Evolutionary conservation across 2,797 vertebrate genomes (phyloP).

Genomic region (Sebastes dallii): DNA sequence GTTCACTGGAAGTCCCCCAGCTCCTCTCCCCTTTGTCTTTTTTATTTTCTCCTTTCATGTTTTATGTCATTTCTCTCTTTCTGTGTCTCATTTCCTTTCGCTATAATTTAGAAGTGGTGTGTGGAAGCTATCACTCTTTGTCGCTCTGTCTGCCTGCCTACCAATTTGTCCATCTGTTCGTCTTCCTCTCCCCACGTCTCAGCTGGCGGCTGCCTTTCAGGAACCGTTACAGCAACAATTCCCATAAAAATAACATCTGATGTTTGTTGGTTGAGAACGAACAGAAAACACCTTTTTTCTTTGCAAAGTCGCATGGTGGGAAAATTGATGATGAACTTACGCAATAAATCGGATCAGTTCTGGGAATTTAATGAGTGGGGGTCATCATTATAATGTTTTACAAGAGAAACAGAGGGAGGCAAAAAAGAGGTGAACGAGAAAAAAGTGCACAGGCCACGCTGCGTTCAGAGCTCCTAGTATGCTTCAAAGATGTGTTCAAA

Average conservation of each 20-base stretch:
- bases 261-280: conserved; percentile 9
- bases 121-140: conserved; percentile 60
- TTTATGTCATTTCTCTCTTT: conserved; percentile 62
- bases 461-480: conserved; percentile 49
- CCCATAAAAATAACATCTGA: conserved; percentile 34
- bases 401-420: neutral
- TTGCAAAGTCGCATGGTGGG: neutral
- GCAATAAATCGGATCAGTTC: conserved; percentile 6
- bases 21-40: conserved; percentile 44
- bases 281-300: neutral
- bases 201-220: conserved; percentile 9
- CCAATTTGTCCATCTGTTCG: conserved; percentile 65
- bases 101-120: conserved; percentile 53
- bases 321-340: neutral
- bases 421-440: neutral
- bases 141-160: conserved; percentile 28
- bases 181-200: conserved; percentile 22
- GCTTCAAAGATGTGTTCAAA: conserved; percentile 53
- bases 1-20: conserved; percentile 65
- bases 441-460: neutral
- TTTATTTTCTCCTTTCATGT: conserved; percentile 63
- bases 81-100: conserved; percentile 65
- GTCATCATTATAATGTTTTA: conserved; percentile 6
- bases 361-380: neutral
- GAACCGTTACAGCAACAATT: conserved; percentile 7